Evolutionary conservation across 2,888 invertebrate species (phyloP).

Genomic region (Oxyteleia sp.): DNA sequence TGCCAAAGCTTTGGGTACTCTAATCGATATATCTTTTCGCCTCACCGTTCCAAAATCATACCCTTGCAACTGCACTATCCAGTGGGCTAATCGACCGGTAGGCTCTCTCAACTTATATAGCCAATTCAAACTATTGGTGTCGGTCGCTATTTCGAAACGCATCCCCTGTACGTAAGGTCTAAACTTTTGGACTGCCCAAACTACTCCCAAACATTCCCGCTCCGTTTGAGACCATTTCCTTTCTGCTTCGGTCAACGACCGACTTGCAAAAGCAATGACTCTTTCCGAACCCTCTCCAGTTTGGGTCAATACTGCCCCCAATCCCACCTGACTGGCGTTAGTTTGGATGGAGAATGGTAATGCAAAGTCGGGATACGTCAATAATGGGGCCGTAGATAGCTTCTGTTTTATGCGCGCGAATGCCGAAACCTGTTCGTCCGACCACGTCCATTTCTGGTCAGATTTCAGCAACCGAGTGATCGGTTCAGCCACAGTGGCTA

Average conservation of each 20-base stretch:
- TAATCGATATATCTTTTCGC: no score
- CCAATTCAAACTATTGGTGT: conserved; percentile 32
- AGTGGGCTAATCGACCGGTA: no score
- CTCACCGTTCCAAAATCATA: no score
- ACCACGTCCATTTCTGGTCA: background rate
- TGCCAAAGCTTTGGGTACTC: no score
- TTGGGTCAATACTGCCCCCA: no score
- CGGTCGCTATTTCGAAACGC: background rate
- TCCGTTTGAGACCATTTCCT: conserved; percentile 11
- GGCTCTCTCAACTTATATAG: conserved; percentile 10
- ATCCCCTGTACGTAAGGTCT: conserved; percentile 14
- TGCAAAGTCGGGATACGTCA: conserved; percentile 17
- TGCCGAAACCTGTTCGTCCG: background rate
- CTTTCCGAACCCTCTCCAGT: background rate
- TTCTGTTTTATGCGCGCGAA: background rate
- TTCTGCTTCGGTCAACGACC: no score
- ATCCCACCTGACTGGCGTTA: conserved; percentile 13
- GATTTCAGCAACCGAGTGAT: conserved; percentile 12
- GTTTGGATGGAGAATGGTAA: conserved; percentile 8
- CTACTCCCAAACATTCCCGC: conserved; percentile 20
- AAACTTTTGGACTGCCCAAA: conserved; percentile 19
- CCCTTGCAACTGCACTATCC: conserved; percentile 29
- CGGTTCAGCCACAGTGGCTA: conserved; percentile 14
- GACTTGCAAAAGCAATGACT: conserved; percentile 29
- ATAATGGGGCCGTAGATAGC: background rate